Evolutionary conservation across 2,113 vertebrate genomes (phyloP).

Genomic region (Smithornis capensis): DNA sequence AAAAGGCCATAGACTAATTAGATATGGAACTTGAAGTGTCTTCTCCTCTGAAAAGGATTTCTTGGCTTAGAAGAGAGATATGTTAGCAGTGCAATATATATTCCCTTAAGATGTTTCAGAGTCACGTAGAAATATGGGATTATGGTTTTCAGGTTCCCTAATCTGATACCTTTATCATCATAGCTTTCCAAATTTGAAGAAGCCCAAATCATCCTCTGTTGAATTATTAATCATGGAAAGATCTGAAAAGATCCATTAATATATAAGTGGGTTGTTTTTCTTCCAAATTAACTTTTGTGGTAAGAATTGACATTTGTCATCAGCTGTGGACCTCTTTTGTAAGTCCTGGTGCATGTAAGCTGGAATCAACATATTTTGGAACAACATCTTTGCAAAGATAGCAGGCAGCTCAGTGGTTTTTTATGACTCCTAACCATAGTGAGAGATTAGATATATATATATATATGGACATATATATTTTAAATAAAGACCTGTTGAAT

Average conservation of each 20-base stretch:
- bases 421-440: background rate
- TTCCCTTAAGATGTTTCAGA: background rate
- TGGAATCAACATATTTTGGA: background rate
- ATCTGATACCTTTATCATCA: background rate
- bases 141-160: background rate
- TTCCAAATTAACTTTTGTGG: background rate
- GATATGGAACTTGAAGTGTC: background rate
- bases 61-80: background rate
- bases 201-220: background rate
- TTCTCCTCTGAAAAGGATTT: background rate
- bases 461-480: background rate
- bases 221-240: conserved; percentile 24
- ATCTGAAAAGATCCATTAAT: background rate
- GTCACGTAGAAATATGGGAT: background rate
- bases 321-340: background rate
- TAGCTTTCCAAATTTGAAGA: background rate
- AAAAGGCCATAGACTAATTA: background rate
- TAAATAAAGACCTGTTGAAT: background rate
- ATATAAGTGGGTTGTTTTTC: background rate
- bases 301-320: background rate
- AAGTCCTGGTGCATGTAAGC: background rate
- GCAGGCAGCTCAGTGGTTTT: background rate
- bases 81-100: background rate
- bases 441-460: background rate
- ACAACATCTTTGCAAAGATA: background rate